These are phyloP conservation scores for Brenthis daphne DNA, from an alignment of 2,888 invertebrate species.

Conservation along the genomic window DNA sequence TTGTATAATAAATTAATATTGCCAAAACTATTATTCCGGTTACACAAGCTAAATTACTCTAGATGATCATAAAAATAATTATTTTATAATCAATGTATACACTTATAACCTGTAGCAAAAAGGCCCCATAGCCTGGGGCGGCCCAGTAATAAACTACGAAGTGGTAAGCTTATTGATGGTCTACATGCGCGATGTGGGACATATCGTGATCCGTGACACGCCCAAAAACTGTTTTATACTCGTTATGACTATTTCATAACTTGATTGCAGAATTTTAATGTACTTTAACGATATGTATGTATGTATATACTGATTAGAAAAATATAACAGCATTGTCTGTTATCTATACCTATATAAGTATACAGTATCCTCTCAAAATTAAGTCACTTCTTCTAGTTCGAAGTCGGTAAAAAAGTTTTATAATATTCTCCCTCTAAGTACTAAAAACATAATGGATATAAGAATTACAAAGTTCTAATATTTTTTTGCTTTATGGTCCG, in stretches of 20 bases:
- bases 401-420: too few relatives aligned
- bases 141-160: not conserved
- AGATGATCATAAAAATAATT: conserved; percentile 8
- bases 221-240: conserved; percentile 18
- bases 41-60: conserved; percentile 4
- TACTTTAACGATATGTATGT: not conserved
- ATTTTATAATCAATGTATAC: conserved; percentile 12
- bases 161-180: conserved; percentile 2
- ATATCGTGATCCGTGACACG: conserved; percentile 11
- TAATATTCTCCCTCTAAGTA: too few relatives aligned
- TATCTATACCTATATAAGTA: too few relatives aligned
- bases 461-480: too few relatives aligned
- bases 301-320: too few relatives aligned
- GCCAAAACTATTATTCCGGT: not conserved
- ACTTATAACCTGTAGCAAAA: conserved; percentile 1
- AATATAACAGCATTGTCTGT: too few relatives aligned
- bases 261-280: not conserved
- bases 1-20: not conserved
- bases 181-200: conserved; percentile 10
- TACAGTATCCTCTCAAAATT: too few relatives aligned
- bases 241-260: conserved; percentile 20
- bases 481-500: too few relatives aligned
- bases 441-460: too few relatives aligned
- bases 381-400: too few relatives aligned
- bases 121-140: conserved; percentile 5